Conservation (phyloP, 2,113 vertebrate species). For the Nothobranchius kuhntae region DNA sequence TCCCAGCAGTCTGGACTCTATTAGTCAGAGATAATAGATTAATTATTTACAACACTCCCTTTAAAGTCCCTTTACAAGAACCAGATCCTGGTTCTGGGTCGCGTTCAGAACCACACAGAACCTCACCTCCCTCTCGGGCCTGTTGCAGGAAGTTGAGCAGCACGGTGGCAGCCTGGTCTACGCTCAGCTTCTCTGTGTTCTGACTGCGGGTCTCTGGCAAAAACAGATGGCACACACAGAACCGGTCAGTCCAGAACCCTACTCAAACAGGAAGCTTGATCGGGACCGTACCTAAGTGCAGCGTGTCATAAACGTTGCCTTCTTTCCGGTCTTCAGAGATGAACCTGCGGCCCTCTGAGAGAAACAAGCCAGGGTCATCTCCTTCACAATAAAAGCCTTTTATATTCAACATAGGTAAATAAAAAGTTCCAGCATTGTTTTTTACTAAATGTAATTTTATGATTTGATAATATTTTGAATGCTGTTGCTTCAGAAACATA, state of each 20-base stretch:
- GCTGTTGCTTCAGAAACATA: conserved; percentile 72
- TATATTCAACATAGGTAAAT: not conserved
- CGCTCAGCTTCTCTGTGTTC: conserved; percentile 80
- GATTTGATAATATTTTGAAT: too few species aligned
- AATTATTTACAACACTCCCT: too few species aligned
- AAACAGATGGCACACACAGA: conserved; percentile 5
- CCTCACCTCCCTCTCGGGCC: conserved; percentile 81
- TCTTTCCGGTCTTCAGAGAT: conserved; percentile 87
- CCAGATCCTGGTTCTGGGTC: too few species aligned
- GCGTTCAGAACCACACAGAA: too few species aligned
- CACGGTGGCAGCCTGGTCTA: conserved; percentile 82
- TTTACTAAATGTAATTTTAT: too few species aligned
- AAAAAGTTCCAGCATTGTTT: not conserved
- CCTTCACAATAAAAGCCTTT: not conserved
- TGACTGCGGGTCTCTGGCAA: conserved; percentile 86
- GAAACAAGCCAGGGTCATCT: conserved; percentile 3
- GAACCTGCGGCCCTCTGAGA: conserved; percentile 89
- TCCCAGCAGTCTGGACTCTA: too few species aligned
- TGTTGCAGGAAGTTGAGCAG: conserved; percentile 83
- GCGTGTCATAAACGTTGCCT: conserved; percentile 79
- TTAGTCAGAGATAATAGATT: too few species aligned
- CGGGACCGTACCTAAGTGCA: conserved; percentile 80
- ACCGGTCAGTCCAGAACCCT: too few species aligned
- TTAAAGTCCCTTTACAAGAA: too few species aligned
- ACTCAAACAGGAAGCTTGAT: too few species aligned